phyloP scores from a whole-genome alignment of 2,113 vertebrate species.

The Neoarius graeffei region DNA sequence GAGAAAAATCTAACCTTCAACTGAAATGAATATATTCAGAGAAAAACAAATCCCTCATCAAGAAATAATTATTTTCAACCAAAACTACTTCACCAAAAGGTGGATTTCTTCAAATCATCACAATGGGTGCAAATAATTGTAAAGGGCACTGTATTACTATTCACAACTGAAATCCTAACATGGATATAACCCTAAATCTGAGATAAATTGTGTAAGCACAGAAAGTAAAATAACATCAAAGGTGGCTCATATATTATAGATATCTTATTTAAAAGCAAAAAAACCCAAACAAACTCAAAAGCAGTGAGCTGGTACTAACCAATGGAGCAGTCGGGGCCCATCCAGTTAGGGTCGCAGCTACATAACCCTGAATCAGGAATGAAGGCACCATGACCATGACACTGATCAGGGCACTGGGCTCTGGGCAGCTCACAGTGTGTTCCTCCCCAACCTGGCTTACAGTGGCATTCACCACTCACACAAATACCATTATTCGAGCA shows the following conservation, averaged over 20 bases:
- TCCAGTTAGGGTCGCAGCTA: constrained; percentile 97
- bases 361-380: constrained; percentile 93
- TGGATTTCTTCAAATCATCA: too few species aligned
- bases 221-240: neutral
- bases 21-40: too few species aligned
- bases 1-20: too few species aligned
- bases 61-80: too few species aligned
- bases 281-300: neutral
- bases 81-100: too few species aligned
- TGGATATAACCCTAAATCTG: neutral
- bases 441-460: constrained; percentile 96
- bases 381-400: constrained; percentile 93
- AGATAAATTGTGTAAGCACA: neutral
- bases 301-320: constrained; percentile 74
- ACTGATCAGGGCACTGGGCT: constrained; percentile 95
- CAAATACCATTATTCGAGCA: constrained; percentile 97
- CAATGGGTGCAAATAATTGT: too few species aligned
- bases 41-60: too few species aligned
- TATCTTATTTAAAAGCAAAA: neutral
- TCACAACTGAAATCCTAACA: neutral
- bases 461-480: constrained; percentile 93
- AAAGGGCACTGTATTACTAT: neutral
- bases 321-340: constrained; percentile 97
- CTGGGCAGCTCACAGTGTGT: constrained; percentile 90
- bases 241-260: neutral